Base-by-base conservation (phyloP, 2,888 invertebrate species). In the Eilema griseolum region DNA sequence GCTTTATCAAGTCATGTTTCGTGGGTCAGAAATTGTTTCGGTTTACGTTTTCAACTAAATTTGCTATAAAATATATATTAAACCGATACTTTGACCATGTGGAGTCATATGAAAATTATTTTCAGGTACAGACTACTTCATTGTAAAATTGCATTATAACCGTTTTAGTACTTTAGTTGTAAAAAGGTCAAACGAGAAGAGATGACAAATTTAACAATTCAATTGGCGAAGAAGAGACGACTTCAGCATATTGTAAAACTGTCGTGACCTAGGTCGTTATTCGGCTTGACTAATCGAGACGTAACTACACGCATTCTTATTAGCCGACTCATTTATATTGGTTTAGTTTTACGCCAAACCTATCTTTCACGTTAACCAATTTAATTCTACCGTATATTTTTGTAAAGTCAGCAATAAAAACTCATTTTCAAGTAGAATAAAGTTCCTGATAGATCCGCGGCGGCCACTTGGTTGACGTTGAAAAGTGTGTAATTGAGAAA, bases 1-100 rank as follows among this genome's bases (percentile, higher is more conserved):
- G 74, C 76, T 82, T 82, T 78, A 82, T 78, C 82, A 76, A 76
- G 67, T 69, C 73, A 70, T 85, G 82, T 85, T 81, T 83, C 79
- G 79, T 80, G 79, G 65, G 66, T 70, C 78, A 73, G 74, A 83
- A 81, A 78, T 82, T 85, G 83, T 82, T 82, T 76, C 75, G 78
- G 83, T 81, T 82, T 82, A 73, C 76, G 73, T 67, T 74, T 60
- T 37, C 24, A 33, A 61, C 24, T 12, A 67, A 69, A 14, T 12
- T 65, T 7, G 12, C n/a, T n/a, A 52, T 28, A 31, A n/a, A 31
- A 64, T n/a, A 28, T 46, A 24, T 24, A 12, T 57, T 57, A 24
- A 8, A 3, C 12, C 16, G 20, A 0, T 16, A 28, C 20, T 16
- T 60, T 3, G 2, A 20, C 26, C 12, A 5, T 10, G 31, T 14